Evolutionary conservation across 2,113 vertebrate species (phyloP).

Genomic region (Seriola aureovittata): DNA sequence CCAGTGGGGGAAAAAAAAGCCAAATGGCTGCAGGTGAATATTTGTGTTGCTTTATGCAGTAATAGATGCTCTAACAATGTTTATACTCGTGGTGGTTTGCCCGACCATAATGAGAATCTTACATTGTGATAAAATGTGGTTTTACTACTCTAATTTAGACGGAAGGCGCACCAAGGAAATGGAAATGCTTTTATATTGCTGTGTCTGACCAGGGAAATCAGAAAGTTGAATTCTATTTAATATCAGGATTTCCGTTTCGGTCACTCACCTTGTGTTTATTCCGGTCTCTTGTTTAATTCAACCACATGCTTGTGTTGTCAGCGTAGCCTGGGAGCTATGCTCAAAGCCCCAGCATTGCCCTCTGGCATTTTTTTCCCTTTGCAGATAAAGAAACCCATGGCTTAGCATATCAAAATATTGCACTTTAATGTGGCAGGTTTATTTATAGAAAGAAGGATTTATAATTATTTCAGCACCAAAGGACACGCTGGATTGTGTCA

Average conservation of each 20-base stretch:
- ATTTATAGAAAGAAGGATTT: constrained; percentile 63
- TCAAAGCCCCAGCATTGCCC: constrained; percentile 68
- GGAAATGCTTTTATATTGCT: constrained; percentile 36
- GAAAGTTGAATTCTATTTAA: constrained; percentile 55
- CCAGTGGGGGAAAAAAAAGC: constrained; percentile 47
- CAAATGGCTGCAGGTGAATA: constrained; percentile 68
- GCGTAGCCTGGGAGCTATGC: constrained; percentile 54
- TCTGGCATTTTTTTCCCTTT: constrained; percentile 54
- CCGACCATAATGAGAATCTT: constrained; percentile 46
- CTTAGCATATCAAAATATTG: constrained; percentile 59
- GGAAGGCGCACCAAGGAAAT: constrained; percentile 36
- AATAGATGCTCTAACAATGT: constrained; percentile 61
- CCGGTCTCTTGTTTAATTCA: constrained; percentile 74
- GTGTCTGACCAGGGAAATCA: constrained; percentile 44
- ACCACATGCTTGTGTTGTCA: constrained; percentile 59
- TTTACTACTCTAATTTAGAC: constrained; percentile 51
- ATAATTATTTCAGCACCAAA: constrained; percentile 73
- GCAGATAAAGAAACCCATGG: constrained; percentile 58
- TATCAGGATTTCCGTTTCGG: constrained; percentile 48
- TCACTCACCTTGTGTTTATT: constrained; percentile 69
- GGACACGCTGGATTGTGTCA: constrained; percentile 36
- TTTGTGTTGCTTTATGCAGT: constrained; percentile 56
- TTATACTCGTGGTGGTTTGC: constrained; percentile 45
- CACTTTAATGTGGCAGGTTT: constrained; percentile 53
- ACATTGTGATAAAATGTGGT: constrained; percentile 61